Conservation (phyloP, 1,140 invertebrate genomes). For the Caerostris extrusa region DNA sequence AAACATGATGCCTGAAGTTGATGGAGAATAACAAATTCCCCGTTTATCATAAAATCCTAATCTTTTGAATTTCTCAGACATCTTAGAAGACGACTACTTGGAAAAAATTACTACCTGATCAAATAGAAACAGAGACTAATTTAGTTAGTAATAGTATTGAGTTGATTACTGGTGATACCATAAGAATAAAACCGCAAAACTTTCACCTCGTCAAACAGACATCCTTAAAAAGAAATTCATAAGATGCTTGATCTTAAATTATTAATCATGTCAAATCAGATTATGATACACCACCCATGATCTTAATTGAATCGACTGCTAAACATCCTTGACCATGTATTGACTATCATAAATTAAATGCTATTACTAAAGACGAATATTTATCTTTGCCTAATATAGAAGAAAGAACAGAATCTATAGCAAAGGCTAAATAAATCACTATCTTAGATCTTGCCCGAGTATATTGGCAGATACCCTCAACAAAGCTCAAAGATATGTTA, state of each 20-base stretch:
- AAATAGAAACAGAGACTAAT: neutral
- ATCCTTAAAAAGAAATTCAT: neutral
- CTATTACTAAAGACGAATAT: too few species aligned
- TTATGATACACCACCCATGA: neutral
- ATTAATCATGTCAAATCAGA: too few species aligned
- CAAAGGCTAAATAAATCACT: too few species aligned
- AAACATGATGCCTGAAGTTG: neutral
- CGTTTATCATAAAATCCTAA: neutral
- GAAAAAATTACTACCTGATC: neutral
- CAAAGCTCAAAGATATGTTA: too few species aligned
- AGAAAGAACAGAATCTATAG: neutral
- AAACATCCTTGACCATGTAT: too few species aligned
- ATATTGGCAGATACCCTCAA: too few species aligned
- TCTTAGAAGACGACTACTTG: neutral
- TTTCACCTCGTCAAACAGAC: neutral
- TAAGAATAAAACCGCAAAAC: neutral
- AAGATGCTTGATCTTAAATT: neutral
- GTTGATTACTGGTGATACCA: neutral
- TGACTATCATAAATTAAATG: too few species aligned
- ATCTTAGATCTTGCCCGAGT: too few species aligned
- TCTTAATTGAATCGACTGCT: neutral
- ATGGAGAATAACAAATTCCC: neutral
- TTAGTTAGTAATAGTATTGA: neutral
- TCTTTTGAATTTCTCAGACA: neutral
- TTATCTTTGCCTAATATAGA: neutral